Percentiles rank a stretch among this genome's conserved stretches.
Evolutionary conservation across 2,888 invertebrate genomes (phyloP).

Genomic region (Lymantria monacha): DNA sequence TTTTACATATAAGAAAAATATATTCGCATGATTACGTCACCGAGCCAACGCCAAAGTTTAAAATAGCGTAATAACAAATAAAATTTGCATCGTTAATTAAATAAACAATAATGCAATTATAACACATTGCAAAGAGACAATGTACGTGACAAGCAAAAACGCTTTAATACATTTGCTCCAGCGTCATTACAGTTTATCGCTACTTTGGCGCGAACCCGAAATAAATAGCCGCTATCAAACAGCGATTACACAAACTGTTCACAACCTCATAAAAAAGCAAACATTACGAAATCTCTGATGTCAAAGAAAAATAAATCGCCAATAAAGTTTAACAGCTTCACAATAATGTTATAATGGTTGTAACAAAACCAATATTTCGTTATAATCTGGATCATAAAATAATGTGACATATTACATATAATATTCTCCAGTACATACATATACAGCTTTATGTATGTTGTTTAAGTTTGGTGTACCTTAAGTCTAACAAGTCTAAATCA

Average conservation of each 20-base stretch:
- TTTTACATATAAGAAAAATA: too few species aligned
- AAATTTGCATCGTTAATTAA: not conserved
- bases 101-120: slow-evolving; percentile 7
- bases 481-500: too few species aligned
- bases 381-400: slow-evolving; percentile 18
- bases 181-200: slow-evolving; percentile 66
- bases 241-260: slow-evolving; percentile 71
- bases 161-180: slow-evolving; percentile 54
- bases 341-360: slow-evolving; percentile 52
- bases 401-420: not conserved
- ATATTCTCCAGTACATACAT: too few species aligned
- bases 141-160: slow-evolving; percentile 42
- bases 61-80: not conserved
- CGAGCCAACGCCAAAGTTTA: too few species aligned
- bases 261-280: slow-evolving; percentile 69
- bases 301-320: slow-evolving; percentile 68
- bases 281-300: slow-evolving; percentile 68
- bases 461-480: too few species aligned
- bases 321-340: slow-evolving; percentile 57
- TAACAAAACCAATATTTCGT: slow-evolving; percentile 36
- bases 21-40: too few species aligned
- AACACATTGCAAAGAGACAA: slow-evolving; percentile 14
- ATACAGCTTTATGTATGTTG: too few species aligned
- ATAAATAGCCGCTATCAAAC: slow-evolving; percentile 72
- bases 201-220: slow-evolving; percentile 56